Evolutionary conservation across 2,113 vertebrate genomes (phyloP).

Genomic region (Osmerus eperlanus): DNA sequence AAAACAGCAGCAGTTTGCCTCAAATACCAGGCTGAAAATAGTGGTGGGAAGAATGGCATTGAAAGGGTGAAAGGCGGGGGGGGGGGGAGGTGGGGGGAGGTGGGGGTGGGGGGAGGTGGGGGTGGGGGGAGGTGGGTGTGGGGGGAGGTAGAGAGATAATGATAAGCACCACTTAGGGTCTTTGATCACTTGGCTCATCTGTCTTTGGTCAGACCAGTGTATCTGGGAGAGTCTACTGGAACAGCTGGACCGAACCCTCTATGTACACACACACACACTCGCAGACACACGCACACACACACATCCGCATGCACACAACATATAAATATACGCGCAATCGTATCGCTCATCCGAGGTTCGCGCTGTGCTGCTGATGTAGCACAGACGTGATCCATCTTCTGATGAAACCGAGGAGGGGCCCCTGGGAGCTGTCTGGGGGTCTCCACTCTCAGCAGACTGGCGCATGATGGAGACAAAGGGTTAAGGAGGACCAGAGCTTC

Average conservation of each 20-base stretch:
- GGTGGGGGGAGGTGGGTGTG: background rate
- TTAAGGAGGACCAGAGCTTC: conserved; percentile 68
- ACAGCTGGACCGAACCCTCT: background rate
- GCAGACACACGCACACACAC: conserved; percentile 16
- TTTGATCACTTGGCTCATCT: conserved; percentile 67
- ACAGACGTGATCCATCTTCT: conserved; percentile 31
- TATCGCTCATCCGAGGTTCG: conserved; percentile 21
- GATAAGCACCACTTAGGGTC: conserved; percentile 68
- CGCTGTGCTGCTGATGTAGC: conserved; percentile 19
- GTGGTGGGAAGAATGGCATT: background rate
- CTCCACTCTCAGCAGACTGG: conserved; percentile 12
- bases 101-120: background rate
- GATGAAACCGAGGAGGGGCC: conserved; percentile 2
- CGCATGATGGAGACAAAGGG: conserved; percentile 58
- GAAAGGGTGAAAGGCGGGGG: background rate
- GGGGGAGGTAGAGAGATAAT: conserved; percentile 44
- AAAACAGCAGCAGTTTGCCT: background rate
- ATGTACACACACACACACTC: background rate
- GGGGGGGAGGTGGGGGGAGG: background rate
- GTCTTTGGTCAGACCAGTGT: conserved; percentile 52
- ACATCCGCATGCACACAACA: background rate
- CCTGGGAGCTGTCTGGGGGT: background rate
- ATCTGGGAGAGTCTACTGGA: conserved; percentile 58
- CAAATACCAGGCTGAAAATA: background rate
- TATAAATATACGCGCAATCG: conserved; percentile 2